Base-by-base conservation (phyloP, 2,888 invertebrate genomes). In the Psococerastis gibbosa region DNA sequence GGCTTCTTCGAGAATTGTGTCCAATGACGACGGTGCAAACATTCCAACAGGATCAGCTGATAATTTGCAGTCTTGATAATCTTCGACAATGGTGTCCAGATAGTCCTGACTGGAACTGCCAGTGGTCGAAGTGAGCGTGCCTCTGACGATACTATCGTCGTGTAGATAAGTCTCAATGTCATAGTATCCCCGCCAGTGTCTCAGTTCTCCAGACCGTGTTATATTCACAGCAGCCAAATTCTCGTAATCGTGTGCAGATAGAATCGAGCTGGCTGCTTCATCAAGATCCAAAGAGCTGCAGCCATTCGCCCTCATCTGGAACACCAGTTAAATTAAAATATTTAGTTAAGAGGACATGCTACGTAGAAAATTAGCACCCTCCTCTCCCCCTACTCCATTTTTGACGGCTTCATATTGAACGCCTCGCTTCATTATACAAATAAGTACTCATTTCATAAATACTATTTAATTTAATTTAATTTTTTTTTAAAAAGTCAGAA, bases 221-320 rank as follows among this genome's bases (percentile, higher is more conserved):
- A 75, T 70, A 51, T 73, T 73, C 3, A 74, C 66, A 2, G 73
- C 71, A 54, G 73, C 73, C 49, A 74, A 68, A 53, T 74, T 75
- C 56, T 74, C 74, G 53, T 75, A 75, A 53, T 75, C 74, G 52
- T 74, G 74, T 41, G 73, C 69, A 3, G 73, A 72, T 42, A 72
- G 59, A 16, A 69, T 62, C 54, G 71, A 71, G 32, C 71, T 52
- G 3, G 49, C 45, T 20, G 46, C 45, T 18, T 34, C 43, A 43
- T 43, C 33, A 6, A 27, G 27, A 6, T 27, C 27, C 27, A 27
- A 27, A n/a, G n/a, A n/a, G n/a, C n/a, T n/a, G n/a, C n/a, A n/a
- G n/a, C n/a, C n/a, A n/a, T n/a, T n/a, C n/a, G n/a, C n/a, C n/a
- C n/a, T n/a, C n/a, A n/a, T n/a, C n/a, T n/a, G n/a, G n/a, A n/a